Evolutionary conservation across 1,140 invertebrate species (phyloP), one percentile per base, ranked within the genome.

Genomic region (Pentalonia nigronervosa): DNA sequence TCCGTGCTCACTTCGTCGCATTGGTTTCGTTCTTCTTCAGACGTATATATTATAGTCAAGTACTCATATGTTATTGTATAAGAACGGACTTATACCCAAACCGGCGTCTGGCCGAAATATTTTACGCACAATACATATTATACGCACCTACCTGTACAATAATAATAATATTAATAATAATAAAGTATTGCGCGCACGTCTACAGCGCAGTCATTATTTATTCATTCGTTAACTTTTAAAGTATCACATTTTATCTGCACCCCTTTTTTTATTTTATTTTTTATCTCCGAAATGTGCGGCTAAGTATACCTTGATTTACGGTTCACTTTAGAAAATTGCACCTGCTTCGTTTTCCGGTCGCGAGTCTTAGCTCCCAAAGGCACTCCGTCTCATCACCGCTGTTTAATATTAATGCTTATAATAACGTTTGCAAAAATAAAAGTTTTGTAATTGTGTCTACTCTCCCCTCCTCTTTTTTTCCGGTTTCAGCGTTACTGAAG

Each of bases 221-320:
- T 83, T 83, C 21, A 41, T 83, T 83, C 21, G 36, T 83, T 83
- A 83, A 83, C 81, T 83, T 41, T 41, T 83, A 34, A 83, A 21
- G 81, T 41, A 83, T 83, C 81, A 83, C 81, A 83, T 83, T 83
- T 83, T 41, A 83, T 83, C 81, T 41, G 21, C 81, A 41, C 81
- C 36, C 34, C 36, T 23, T 83, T 41, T 81, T 34, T 17, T 34
- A 34, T 34, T 34, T 81, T 81, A 2, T 25, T 81, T 81, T 83
- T 83, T 83, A 83, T 41, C 81, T 25, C n/a, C 81, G 36, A 34
- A 83, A 41, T 34, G 81, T 36, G 81, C 36, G 36, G 36, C 36
- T 83, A 83, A 83, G 36, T 21, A 83, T 41, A 83, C 81, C n/a
- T 83, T 83, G 81, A 83, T 83, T 83, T 83, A 83, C 81, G 81